Evolutionary conservation across 2,888 invertebrate genomes (phyloP).

Genomic region (Lapara coniferarum): DNA sequence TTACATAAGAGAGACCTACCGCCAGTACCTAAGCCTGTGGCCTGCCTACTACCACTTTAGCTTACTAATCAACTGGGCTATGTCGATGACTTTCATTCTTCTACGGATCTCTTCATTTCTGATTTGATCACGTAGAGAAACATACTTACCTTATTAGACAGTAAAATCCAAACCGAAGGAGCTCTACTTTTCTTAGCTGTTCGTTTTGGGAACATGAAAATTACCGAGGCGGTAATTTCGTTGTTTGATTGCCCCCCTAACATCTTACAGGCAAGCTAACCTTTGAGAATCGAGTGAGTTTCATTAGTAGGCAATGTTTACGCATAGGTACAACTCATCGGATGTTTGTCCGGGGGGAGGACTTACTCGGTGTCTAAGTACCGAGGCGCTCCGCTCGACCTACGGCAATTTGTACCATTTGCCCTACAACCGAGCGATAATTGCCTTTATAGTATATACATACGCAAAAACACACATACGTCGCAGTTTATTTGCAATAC

Average conservation of each 20-base stretch:
- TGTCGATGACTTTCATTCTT: too few relatives aligned
- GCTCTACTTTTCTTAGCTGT: not conserved
- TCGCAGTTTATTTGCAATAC: not conserved
- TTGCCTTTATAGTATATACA: not conserved
- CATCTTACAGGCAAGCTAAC: too few relatives aligned
- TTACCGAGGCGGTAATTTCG: too few relatives aligned
- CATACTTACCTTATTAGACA: too few relatives aligned
- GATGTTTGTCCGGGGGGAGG: not conserved
- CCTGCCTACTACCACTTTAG: too few relatives aligned
- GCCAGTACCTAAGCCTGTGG: too few relatives aligned
- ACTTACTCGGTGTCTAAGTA: not conserved
- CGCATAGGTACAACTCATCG: not conserved
- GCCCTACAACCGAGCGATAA: conserved; percentile 13
- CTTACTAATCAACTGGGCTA: too few relatives aligned
- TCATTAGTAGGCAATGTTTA: conserved; percentile 11
- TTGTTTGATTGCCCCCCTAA: too few relatives aligned
- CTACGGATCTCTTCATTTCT: too few relatives aligned
- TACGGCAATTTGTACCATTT: conserved; percentile 29
- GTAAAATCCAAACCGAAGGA: not conserved
- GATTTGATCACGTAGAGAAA: too few relatives aligned
- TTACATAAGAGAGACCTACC: too few relatives aligned
- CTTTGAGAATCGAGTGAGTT: not conserved
- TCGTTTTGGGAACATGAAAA: not conserved
- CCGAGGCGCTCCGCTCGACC: conserved; percentile 27
- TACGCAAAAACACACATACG: not conserved